Evolutionary conservation across 2,888 invertebrate species (phyloP), one percentile per base, ranked within the genome.

Genomic region (Digitonthophagus gazella): DNA sequence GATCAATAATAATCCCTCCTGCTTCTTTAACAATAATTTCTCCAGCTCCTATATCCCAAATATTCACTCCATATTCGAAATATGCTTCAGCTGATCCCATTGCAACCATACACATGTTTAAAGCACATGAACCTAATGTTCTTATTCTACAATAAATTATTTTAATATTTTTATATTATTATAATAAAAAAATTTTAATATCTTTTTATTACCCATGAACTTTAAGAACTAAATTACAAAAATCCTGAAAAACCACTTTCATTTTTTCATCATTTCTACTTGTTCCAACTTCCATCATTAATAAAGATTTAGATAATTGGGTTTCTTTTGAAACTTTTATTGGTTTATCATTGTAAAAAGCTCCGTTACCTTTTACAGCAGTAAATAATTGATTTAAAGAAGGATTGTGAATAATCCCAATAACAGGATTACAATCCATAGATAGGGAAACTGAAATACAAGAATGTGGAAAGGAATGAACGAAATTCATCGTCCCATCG

Each of bases 401-500:
- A 0, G 98, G 98, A 84, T 97, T 97, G 81, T 93, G 97, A 58
- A 99, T 89, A 16, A 99, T 90, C 2, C 93, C 99, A 67, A 95
- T 89, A 76, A 87, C 87, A 0, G 91, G 84, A 70, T 85, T 83
- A 78, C 93, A 91, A 58, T 91, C 86, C 44, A 96, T 88, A 63
- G 92, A 86, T 2, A 97, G 84, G 0, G 90, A 98, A 65, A 98
- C 87, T 0, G 97, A 97, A 76, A 98, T 92, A 78, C 95, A 95
- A 15, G 92, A 92, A 79, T 93, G 93, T 0, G 97, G 97, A 81
- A 95, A 93, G 0, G 92, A 90, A 78, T 95, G 95, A 1, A 99
- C 93, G 82, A 99, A 99, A 83, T 99, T 99, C 88, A 97, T 93
- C 0, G 99, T 99, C 1, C 99, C 99, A 84, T 99, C 99, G 3